Conservation (phyloP, 1,140 invertebrate genomes). For the Anoplophora glabripennis region DNA sequence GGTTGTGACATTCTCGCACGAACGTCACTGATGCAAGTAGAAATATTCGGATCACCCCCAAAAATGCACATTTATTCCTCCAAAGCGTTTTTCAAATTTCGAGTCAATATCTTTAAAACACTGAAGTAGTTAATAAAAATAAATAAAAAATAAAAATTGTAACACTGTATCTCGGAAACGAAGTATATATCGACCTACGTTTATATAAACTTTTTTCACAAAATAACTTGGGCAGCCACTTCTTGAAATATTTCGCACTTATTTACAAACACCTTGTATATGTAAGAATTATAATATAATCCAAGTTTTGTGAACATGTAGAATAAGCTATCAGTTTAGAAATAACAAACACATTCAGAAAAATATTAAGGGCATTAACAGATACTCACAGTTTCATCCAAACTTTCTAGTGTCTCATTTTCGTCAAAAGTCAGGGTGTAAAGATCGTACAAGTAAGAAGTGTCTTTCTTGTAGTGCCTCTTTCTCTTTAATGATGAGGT, state of each 20-base stretch:
- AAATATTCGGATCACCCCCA: no score
- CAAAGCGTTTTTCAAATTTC: no score
- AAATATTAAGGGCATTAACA: not conserved
- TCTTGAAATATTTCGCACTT: no score
- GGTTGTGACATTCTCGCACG: no score
- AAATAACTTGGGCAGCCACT: no score
- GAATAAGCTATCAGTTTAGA: not conserved
- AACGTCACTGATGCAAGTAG: no score
- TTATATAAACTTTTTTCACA: no score
- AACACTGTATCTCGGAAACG: not conserved
- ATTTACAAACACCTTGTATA: no score
- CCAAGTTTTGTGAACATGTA: not conserved
- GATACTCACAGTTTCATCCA: conserved; percentile 44
- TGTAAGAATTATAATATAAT: not conserved
- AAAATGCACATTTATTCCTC: no score
- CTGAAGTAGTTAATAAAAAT: no score
- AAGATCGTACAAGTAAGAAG: conserved; percentile 74
- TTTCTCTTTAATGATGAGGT: conserved; percentile 47
- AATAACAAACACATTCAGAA: not conserved
- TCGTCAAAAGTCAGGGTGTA: conserved; percentile 82
- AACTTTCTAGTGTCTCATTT: conserved; percentile 65
- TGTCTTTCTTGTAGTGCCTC: conserved; percentile 83
- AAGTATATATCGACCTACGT: not conserved
- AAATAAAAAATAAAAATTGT: no score
- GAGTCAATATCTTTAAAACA: no score